Conservation (phyloP, 2,888 invertebrate species). For the Darwinula stevensoni region DNA sequence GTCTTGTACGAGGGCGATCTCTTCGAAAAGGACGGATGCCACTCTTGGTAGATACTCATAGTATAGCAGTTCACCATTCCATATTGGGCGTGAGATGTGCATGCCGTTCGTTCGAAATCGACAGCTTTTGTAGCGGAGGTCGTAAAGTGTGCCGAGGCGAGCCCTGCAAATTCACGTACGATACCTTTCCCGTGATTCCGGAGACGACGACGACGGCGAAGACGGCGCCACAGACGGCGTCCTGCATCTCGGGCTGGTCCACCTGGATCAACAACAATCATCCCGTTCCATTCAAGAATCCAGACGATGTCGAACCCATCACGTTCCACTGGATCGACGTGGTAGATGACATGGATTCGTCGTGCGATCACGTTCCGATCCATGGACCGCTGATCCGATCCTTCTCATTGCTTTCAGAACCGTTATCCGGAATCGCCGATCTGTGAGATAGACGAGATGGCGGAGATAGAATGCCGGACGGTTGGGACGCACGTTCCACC, state of each 20-base stretch:
- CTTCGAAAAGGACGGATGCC: conserved; percentile 41
- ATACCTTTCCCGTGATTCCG: no score
- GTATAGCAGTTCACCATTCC: no score
- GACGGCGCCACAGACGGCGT: conserved; percentile 13
- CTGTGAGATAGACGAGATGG: conserved; percentile 30
- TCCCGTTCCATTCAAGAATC: conserved; percentile 12
- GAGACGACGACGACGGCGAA: conserved; percentile 5
- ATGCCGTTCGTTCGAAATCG: no score
- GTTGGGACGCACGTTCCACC: conserved; percentile 27
- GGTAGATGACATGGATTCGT: conserved; percentile 6
- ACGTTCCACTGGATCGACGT: conserved; percentile 16
- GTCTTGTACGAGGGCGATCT: conserved; percentile 45
- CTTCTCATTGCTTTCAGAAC: no score
- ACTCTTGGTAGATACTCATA: conserved; percentile 37
- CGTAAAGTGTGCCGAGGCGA: no score
- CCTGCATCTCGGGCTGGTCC: conserved; percentile 43
- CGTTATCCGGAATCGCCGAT: conserved; percentile 16
- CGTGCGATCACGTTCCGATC: no score
- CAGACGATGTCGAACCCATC: conserved; percentile 25
- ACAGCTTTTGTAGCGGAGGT: no score
- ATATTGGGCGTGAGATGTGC: no score
- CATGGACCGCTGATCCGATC: no score
- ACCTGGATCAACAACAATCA: conserved; percentile 37
- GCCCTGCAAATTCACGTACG: no score
- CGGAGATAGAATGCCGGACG: conserved; percentile 42